phyloP scores from a whole-genome alignment of 2,797 vertebrate genomes.

The Pitangus sulphuratus region DNA sequence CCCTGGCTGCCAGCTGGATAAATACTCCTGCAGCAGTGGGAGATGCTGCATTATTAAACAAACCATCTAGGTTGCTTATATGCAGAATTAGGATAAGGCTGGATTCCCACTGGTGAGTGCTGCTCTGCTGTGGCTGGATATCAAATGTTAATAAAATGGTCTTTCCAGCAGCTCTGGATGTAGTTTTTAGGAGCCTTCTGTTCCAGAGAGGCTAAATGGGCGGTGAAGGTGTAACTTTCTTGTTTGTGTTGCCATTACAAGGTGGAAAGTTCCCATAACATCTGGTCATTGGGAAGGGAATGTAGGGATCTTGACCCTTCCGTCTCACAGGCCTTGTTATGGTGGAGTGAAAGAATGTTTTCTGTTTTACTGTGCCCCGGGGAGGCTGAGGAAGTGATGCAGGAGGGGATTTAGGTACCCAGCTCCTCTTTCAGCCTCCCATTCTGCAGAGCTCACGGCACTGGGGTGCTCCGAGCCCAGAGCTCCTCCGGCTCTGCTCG shows the following conservation, averaged over 20 bases:
- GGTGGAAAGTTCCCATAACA: neutral
- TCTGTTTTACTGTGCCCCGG: neutral
- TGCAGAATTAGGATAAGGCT: neutral
- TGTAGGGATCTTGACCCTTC: neutral
- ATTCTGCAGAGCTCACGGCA: neutral
- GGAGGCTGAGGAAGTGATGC: neutral
- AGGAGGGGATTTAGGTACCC: neutral
- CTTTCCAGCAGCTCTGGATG: neutral
- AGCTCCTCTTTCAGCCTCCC: neutral
- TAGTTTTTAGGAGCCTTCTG: slow-evolving; percentile 11
- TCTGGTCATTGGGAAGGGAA: neutral
- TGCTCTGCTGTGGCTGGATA: neutral
- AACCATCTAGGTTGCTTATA: neutral
- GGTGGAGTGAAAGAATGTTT: neutral
- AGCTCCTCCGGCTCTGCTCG: neutral
- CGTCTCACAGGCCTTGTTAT: neutral
- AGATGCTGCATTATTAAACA: slow-evolving; percentile 51
- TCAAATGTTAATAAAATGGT: neutral
- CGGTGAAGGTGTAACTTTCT: neutral
- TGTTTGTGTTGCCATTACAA: neutral
- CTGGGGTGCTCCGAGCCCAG: neutral
- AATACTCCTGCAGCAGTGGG: slow-evolving; percentile 7
- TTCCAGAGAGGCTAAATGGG: neutral
- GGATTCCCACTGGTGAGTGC: neutral
- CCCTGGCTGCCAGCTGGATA: slow-evolving; percentile 46